These are phyloP conservation scores for Biston stratarius DNA, from an alignment of 2,888 invertebrate species.

Conservation along the genomic window DNA sequence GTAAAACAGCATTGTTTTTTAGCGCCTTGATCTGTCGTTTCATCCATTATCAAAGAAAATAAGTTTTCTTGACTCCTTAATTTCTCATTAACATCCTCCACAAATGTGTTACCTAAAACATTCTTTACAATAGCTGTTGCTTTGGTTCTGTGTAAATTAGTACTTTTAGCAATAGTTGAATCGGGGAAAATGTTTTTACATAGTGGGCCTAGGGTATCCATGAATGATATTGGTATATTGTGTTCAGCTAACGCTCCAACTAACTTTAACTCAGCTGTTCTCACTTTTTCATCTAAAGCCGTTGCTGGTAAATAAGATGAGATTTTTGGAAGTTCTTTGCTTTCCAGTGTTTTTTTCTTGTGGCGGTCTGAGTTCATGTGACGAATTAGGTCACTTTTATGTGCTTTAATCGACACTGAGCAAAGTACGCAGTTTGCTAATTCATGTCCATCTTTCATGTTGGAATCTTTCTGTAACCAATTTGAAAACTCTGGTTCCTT, in stretches of 20 bases:
- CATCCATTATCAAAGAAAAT: neutral
- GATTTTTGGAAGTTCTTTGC: neutral
- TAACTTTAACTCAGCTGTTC: neutral
- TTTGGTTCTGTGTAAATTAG: neutral
- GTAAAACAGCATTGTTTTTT: neutral
- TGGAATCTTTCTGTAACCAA: neutral
- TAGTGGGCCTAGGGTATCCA: neutral
- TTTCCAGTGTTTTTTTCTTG: neutral
- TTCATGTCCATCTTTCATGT: neutral
- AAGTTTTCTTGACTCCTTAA: neutral
- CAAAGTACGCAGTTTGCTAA: neutral
- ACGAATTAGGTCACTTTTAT: neutral
- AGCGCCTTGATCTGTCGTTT: neutral
- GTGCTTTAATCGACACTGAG: neutral
- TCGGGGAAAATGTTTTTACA: neutral
- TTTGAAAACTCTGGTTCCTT: neutral
- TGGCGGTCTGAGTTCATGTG: neutral
- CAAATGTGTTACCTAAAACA: neutral
- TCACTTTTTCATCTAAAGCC: neutral
- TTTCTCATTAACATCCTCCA: neutral
- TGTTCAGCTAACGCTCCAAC: neutral
- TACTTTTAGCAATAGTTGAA: neutral
- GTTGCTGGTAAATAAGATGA: neutral
- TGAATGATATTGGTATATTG: neutral
- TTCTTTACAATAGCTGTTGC: neutral